A percentile compares a stretch with the other conserved stretches of the same genome.
phyloP scores from a whole-genome alignment of 2,797 vertebrate species.

The Gymnothorax javanicus region DNA sequence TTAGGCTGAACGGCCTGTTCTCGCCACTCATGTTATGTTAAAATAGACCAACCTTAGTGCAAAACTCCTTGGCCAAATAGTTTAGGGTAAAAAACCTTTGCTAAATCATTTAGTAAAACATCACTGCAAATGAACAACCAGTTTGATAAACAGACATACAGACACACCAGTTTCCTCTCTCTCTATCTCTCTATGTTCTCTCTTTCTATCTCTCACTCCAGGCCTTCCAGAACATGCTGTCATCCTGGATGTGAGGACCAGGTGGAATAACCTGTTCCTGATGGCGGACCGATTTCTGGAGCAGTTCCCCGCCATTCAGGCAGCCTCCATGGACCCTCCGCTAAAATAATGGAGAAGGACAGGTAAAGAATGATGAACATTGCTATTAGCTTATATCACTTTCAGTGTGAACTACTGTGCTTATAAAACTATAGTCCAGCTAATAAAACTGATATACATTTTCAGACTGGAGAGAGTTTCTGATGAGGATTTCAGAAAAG shows the following conservation, averaged over 20 bases:
- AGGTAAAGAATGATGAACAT: constrained; percentile 18
- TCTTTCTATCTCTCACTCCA: neutral
- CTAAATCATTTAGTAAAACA: constrained; percentile 14
- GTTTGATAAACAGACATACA: neutral
- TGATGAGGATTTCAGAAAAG: constrained; percentile 38
- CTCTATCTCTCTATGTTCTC: too few species aligned
- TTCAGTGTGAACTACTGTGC: constrained; percentile 18
- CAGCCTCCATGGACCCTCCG: constrained; percentile 25
- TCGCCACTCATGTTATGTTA: too few species aligned
- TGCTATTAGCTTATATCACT: constrained; percentile 10
- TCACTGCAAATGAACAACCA: constrained; percentile 7
- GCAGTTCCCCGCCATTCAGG: constrained; percentile 2
- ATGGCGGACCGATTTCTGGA: constrained; percentile 34
- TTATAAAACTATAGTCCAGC: constrained; percentile 2
- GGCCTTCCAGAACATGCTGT: constrained; percentile 29
- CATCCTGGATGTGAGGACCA: constrained; percentile 35
- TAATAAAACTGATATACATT: constrained; percentile 17
- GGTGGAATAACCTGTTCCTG: constrained; percentile 31
- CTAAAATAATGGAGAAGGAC: constrained; percentile 29
- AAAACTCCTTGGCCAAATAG: constrained; percentile 11
- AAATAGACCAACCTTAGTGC: constrained; percentile 17
- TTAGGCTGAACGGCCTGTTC: too few species aligned
- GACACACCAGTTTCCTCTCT: too few species aligned
- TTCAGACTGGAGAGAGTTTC: constrained; percentile 24
- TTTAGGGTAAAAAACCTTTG: too few species aligned